Evolutionary conservation across 1,140 invertebrate species (phyloP), one percentile per base, ranked within the genome.

Genomic region (Drosophila equinoxialis): DNA sequence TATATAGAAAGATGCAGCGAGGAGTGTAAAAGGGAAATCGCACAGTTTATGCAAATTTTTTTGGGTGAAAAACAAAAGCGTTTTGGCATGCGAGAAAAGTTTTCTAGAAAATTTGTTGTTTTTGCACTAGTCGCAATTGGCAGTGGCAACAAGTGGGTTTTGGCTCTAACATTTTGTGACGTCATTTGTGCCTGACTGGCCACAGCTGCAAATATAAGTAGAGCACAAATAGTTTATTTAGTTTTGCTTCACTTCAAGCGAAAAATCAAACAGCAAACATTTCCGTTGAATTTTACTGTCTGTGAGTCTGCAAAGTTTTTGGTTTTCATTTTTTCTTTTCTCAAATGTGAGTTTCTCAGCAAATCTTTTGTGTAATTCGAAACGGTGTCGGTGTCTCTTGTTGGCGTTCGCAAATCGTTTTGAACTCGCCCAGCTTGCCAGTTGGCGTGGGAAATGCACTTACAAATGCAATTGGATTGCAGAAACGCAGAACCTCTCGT

Each of bases 341-440:
- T 33, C 20, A 7, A 61, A 74, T 65, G 59, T 76, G 65, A 77
- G 76, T 51, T 87, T 86, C 83, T 86, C 83, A 86, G 83, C 83
- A 77, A 77, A 80, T 86, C 79, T 79, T 79, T 87, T n/a, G 76
- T 87, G 83, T 86, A 86, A 86, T 86, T 82, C 68, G 82, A 86
- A 86, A 79, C 82, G 70, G 76, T 69, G 14, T 48, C 14, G 8
- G 45, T 51, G 45, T 20, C 68, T 79, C 79, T 85, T 30, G 30
- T 30, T 77, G 72, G 75, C 82, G 61, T 65, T 61, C 67, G 77
- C 82, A 86, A 86, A 87, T 83, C 83, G 83, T 75, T 86, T 82
- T 86, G 83, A 86, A 87, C 83, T 81, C 73, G 75, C 71, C 71
- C 71, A 20, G 4, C 20, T 23, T 51, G 45, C 8, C 45, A 51